Evolutionary conservation across 2,797 vertebrate species (phyloP).

Genomic region (Allobates femoralis): DNA sequence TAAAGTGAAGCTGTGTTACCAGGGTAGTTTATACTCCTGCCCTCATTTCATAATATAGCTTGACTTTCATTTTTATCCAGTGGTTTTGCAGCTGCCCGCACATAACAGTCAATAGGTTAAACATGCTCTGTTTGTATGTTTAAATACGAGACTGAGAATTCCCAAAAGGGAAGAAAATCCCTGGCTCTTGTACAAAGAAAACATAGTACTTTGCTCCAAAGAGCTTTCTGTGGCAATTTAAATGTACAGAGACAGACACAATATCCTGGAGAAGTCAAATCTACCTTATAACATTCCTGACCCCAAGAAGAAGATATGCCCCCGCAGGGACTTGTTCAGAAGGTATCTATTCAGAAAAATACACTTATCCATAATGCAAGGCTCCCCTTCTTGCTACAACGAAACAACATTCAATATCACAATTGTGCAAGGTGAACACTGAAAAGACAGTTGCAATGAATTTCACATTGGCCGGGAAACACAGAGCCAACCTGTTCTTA

Average conservation of each 20-base stretch:
- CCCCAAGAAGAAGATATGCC: slow-evolving; percentile 78
- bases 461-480: background rate
- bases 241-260: slow-evolving; percentile 86
- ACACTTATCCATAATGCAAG: slow-evolving; percentile 72
- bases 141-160: slow-evolving; percentile 76
- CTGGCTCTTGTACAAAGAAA: slow-evolving; percentile 85
- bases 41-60: slow-evolving; percentile 46
- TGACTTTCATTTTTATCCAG: slow-evolving; percentile 64
- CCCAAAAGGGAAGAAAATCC: slow-evolving; percentile 80
- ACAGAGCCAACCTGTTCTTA: too few relatives aligned
- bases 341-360: slow-evolving; percentile 76
- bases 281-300: slow-evolving; percentile 89
- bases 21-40: slow-evolving; percentile 30
- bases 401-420: slow-evolving; percentile 3
- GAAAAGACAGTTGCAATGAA: background rate
- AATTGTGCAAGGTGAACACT: background rate
- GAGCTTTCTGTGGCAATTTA: slow-evolving; percentile 83
- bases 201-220: slow-evolving; percentile 83
- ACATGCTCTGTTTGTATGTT: slow-evolving; percentile 72
- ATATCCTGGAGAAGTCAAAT: slow-evolving; percentile 88
- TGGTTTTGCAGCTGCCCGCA: slow-evolving; percentile 64
- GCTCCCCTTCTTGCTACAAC: slow-evolving; percentile 67
- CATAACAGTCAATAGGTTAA: slow-evolving; percentile 73
- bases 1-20: slow-evolving; percentile 23
- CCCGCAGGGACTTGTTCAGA: slow-evolving; percentile 72